Percentiles rank a stretch among this genome's conserved stretches.
phyloP scores from a whole-genome alignment of 2,888 invertebrate genomes.

The Neoitamus cyanurus region DNA sequence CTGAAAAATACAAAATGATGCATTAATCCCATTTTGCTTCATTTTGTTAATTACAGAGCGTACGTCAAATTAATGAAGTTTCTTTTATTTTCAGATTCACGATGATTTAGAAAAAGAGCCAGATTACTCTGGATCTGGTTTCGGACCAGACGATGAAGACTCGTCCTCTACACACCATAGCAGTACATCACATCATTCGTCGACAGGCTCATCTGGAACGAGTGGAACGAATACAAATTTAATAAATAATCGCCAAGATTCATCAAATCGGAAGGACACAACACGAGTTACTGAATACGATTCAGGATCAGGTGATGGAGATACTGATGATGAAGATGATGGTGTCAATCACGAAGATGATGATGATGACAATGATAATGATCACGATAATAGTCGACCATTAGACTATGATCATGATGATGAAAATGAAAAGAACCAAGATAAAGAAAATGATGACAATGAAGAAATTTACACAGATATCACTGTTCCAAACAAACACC shows the following conservation, averaged over 20 bases:
- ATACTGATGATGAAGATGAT: slow-evolving; percentile 55
- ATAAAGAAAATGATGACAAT: slow-evolving; percentile 52
- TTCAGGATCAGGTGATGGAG: slow-evolving; percentile 57
- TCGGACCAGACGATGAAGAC: slow-evolving; percentile 86
- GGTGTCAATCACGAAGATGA: slow-evolving; percentile 50
- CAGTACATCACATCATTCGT: slow-evolving; percentile 53
- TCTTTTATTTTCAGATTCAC: slow-evolving; percentile 61
- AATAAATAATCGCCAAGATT: slow-evolving; percentile 60
- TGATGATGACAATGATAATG: slow-evolving; percentile 30
- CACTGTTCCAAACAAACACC: slow-evolving; percentile 44
- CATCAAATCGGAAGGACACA: slow-evolving; percentile 57
- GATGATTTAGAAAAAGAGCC: slow-evolving; percentile 73
- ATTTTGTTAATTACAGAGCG: too few species aligned
- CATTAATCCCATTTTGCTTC: too few species aligned
- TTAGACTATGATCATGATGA: slow-evolving; percentile 36
- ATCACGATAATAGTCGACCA: slow-evolving; percentile 23
- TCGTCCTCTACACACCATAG: slow-evolving; percentile 62
- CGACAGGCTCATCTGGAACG: slow-evolving; percentile 41
- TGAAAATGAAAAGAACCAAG: slow-evolving; percentile 8
- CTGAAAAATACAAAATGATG: too few species aligned
- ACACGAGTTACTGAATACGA: slow-evolving; percentile 51
- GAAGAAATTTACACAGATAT: slow-evolving; percentile 57
- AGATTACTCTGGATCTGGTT: slow-evolving; percentile 88
- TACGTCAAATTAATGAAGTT: slow-evolving; percentile 6
- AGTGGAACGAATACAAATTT: slow-evolving; percentile 31